A percentile compares a stretch with the other conserved stretches of the same genome.
Evolutionary conservation across 2,113 vertebrate species (phyloP).

Genomic region (Podocnemis expansa): DNA sequence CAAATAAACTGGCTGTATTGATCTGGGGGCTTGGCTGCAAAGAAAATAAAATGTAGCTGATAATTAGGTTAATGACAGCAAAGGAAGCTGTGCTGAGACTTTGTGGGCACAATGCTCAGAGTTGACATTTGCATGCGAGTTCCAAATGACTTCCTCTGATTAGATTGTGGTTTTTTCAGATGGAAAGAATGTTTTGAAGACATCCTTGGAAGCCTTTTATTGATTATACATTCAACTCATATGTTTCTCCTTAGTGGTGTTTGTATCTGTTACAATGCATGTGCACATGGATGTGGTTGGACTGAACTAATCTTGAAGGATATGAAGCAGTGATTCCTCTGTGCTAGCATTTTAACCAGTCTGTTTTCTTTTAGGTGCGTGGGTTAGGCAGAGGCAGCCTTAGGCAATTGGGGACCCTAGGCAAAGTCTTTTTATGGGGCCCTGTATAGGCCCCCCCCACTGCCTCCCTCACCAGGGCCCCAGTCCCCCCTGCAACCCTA

Average conservation of each 20-base stretch:
- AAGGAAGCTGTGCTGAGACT: background rate
- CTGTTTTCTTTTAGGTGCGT: background rate
- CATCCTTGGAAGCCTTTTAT: constrained; percentile 8
- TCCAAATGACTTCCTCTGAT: background rate
- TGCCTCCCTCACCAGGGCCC: too few relatives aligned
- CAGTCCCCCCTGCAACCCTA: too few relatives aligned
- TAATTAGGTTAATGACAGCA: background rate
- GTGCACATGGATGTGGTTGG: background rate
- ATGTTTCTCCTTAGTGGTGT: background rate
- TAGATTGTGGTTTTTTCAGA: background rate
- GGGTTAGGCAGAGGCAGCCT: too few relatives aligned
- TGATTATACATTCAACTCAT: constrained; percentile 24
- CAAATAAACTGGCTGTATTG: background rate
- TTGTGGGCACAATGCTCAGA: background rate
- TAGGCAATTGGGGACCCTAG: too few relatives aligned
- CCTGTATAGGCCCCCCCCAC: too few relatives aligned
- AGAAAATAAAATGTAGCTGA: background rate
- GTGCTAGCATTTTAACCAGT: background rate
- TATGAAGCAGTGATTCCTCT: constrained; percentile 5
- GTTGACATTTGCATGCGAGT: background rate
- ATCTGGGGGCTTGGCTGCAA: background rate
- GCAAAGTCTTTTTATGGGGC: too few relatives aligned
- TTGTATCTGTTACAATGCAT: background rate
- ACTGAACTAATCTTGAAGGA: background rate
- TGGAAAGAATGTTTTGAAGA: background rate